Evolutionary conservation across 2,888 invertebrate genomes (phyloP).

Genomic region (Morpho helenor): DNA sequence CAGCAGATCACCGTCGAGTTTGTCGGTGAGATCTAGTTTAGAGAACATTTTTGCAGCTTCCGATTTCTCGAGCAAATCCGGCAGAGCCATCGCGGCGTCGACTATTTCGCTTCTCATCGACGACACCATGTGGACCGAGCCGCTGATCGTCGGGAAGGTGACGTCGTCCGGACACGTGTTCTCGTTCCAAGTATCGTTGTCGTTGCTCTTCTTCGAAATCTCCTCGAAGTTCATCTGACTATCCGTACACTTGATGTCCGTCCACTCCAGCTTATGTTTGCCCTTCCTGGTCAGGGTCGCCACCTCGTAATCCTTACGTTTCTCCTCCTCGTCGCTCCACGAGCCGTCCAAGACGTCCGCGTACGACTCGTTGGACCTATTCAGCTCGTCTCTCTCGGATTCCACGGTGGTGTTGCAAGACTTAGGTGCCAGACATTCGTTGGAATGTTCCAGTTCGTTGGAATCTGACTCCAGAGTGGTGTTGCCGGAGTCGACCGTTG

Average conservation of each 20-base stretch:
- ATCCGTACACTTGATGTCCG: slow-evolving; percentile 45
- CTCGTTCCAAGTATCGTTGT: slow-evolving; percentile 91
- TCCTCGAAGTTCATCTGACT: slow-evolving; percentile 33
- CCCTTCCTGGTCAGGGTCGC: slow-evolving; percentile 40
- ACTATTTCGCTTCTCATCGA: slow-evolving; percentile 82
- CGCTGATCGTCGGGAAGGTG: slow-evolving; percentile 89
- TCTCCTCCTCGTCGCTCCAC: slow-evolving; percentile 46
- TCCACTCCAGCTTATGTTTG: slow-evolving; percentile 49
- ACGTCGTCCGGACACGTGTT: slow-evolving; percentile 88
- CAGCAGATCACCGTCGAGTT: slow-evolving; percentile 42
- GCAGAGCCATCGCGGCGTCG: slow-evolving; percentile 51
- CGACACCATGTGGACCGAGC: slow-evolving; percentile 84
- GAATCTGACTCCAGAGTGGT: slow-evolving; percentile 39
- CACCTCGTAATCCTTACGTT: slow-evolving; percentile 27
- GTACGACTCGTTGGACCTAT: slow-evolving; percentile 72
- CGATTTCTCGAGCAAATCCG: slow-evolving; percentile 66
- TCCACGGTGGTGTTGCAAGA: slow-evolving; percentile 57
- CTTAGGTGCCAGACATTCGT: slow-evolving; percentile 65
- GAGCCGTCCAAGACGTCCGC: slow-evolving; percentile 64
- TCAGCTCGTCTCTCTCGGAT: slow-evolving; percentile 58
- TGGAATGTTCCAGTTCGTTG: slow-evolving; percentile 51
- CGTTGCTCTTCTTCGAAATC: slow-evolving; percentile 52
- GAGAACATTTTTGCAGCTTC: slow-evolving; percentile 44
- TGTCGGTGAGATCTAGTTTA: slow-evolving; percentile 61
- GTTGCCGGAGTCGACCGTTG: slow-evolving; percentile 37